Evolutionary conservation across 2,113 vertebrate species (phyloP).

Genomic region (Leptobrachium leishanense): DNA sequence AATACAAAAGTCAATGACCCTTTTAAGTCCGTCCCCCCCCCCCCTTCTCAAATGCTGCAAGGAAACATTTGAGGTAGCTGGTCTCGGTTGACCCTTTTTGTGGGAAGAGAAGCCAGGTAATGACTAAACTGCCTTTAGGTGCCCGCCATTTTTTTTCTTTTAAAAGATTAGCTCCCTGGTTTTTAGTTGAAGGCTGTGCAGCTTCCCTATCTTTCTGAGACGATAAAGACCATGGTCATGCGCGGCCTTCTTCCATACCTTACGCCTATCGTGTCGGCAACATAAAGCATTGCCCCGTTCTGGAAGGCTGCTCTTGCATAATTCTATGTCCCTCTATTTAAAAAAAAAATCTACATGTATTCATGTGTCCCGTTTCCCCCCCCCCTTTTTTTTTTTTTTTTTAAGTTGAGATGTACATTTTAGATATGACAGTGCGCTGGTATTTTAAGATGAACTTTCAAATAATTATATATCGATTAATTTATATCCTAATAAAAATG

Average conservation of each 20-base stretch:
- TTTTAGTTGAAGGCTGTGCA: no score
- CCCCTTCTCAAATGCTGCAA: background rate
- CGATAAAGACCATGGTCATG: background rate
- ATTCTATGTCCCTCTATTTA: slow-evolving; percentile 1
- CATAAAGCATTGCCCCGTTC: slow-evolving; percentile 4
- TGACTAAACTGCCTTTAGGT: no score
- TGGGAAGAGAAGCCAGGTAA: no score
- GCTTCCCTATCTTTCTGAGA: background rate
- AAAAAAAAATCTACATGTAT: slow-evolving; percentile 2
- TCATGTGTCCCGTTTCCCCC: background rate
- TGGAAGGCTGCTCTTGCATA: background rate
- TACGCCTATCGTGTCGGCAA: slow-evolving; percentile 1
- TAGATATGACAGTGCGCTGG: slow-evolving; percentile 23
- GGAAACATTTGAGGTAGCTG: background rate
- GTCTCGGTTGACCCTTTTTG: no score
- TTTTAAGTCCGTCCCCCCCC: background rate
- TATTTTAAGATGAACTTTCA: slow-evolving; percentile 24
- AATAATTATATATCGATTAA: slow-evolving; percentile 23
- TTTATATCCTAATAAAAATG: slow-evolving; percentile 40
- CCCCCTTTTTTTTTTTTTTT: background rate
- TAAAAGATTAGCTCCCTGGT: no score
- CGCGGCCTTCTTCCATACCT: background rate
- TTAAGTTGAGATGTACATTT: slow-evolving; percentile 20
- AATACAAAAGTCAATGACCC: slow-evolving; percentile 14
- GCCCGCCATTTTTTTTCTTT: no score